These are phyloP conservation scores for Mythimna ferrago DNA, from an alignment of 2,888 invertebrate genomes.

Conservation along the genomic window DNA sequence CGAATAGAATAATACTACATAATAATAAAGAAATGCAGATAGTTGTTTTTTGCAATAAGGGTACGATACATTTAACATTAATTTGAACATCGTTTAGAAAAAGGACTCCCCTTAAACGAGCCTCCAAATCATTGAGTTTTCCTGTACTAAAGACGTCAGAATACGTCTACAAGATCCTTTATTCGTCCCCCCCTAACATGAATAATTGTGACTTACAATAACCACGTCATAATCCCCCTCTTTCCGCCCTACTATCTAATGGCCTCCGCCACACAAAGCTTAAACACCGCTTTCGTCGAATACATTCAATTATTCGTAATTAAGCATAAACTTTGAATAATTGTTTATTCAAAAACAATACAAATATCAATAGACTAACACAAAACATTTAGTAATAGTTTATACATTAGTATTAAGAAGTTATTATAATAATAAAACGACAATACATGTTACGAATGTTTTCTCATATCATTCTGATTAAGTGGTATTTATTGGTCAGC, in stretches of 20 bases:
- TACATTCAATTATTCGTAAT: constrained; percentile 63
- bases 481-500: constrained; percentile 50
- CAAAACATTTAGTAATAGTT: constrained; percentile 70
- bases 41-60: no score
- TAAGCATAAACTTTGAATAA: constrained; percentile 60
- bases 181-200: constrained; percentile 12
- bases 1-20: no score
- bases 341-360: constrained; percentile 54
- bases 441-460: constrained; percentile 86
- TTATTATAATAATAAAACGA: constrained; percentile 83
- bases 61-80: no score
- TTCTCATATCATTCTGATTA: constrained; percentile 82
- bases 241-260: constrained; percentile 22
- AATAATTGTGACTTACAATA: constrained; percentile 34
- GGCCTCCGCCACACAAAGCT: constrained; percentile 48
- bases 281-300: constrained; percentile 54
- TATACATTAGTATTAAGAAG: constrained; percentile 79
- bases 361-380: constrained; percentile 64
- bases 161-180: constrained; percentile 12
- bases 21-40: no score
- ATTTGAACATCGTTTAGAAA: not conserved
- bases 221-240: constrained; percentile 14
- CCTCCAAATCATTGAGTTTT: constrained; percentile 2
- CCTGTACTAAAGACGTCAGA: constrained; percentile 17
- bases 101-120: not conserved